Evolutionary conservation across 2,888 invertebrate genomes (phyloP), one percentile per base, ranked within the genome.

Genomic region (Amiota minor): DNA sequence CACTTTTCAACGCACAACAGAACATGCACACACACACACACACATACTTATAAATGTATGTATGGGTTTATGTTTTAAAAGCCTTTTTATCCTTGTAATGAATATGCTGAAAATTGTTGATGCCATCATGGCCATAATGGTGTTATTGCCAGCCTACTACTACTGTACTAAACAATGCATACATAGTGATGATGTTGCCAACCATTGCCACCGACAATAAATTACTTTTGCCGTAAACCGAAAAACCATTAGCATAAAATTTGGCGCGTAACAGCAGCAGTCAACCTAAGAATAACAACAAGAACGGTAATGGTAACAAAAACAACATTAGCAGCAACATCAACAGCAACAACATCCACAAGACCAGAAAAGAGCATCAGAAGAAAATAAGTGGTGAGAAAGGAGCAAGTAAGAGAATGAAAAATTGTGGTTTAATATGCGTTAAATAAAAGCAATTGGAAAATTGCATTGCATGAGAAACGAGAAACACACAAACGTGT

Each of bases 21-120:
- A 20, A 70, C 50, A 75, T n/a, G 72, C 75, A 75, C 74, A 72
- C 70, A 49, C 73, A 81, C 35, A 23, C 61, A 62, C 61, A 62
- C 12, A 14, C 45, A 62, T 10, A 11, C 35, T 9, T 53, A 35
- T 53, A 23, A 8, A 1, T 49, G 49, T 68, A 11, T 68, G 49
- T 18, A n/a, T 49, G 67, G 11, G 8, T 68, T 68, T 68, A 2
- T 62, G 45, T 45, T 62, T 45, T 35, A 62, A 62, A 62, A 62
- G 18, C 62, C 62, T 62, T 62, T 62, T 67, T 45, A 79, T 74
- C 83, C 35, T 35, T 35, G 80, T 86, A 86, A 86, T 83, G 85
- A 83, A 86, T 86, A 85, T 86, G 84, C 85, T 86, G 83, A 86
- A 81, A 84, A 83, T 86, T 83, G 85, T 83, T 83, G 83, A 83